Evolutionary conservation across 2,797 vertebrate genomes (phyloP), one percentile per base, ranked within the genome.

Genomic region (Streptopelia turtur): DNA sequence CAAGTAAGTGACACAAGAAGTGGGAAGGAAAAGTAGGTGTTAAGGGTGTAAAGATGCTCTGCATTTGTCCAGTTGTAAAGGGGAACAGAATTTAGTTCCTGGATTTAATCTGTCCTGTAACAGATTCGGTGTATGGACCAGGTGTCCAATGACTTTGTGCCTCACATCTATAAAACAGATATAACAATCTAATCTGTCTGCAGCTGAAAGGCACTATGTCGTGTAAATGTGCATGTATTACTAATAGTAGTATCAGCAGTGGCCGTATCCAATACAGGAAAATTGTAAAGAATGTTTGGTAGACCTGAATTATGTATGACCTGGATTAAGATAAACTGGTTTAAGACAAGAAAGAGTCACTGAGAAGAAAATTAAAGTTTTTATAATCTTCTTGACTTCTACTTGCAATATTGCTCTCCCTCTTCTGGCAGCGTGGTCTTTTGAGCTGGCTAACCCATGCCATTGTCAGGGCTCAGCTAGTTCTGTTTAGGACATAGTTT

Each of bases 231-330:
- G 15, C 25, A 33, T 20, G 55, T n/a, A 11, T 91, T 90, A 52
- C 35, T 61, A 31, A 35, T 21, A 31, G 39, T 33, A 41, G 47
- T 71, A 59, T 41, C 82, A 86, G 59, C 74, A 82, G 52, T 41
- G 41, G 27, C 50, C 1, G 1, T 43, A 45, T 53, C 49, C 11
- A 13, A 1, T 64, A 57, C 37, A 88, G 56, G 49, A 84, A 68
- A 68, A 47, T 33, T 47, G n/a, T 63, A 61, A 84, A 82, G 52
- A 89, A 70, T 87, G 30, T 45, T 63, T 68, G n/a, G 90, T 72
- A 90, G 47, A 77, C 47, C 50, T 76, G 59, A 71, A 50, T 53
- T 93, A 94, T 90, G 74, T 93, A 94, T 90, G 74, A 76, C 74
- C 43, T 80, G 61, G 45, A 59, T 89, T 77, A 65, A 75, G 45